Base-by-base conservation (phyloP, 2,797 vertebrate genomes). In the Carcharodon carcharias region DNA sequence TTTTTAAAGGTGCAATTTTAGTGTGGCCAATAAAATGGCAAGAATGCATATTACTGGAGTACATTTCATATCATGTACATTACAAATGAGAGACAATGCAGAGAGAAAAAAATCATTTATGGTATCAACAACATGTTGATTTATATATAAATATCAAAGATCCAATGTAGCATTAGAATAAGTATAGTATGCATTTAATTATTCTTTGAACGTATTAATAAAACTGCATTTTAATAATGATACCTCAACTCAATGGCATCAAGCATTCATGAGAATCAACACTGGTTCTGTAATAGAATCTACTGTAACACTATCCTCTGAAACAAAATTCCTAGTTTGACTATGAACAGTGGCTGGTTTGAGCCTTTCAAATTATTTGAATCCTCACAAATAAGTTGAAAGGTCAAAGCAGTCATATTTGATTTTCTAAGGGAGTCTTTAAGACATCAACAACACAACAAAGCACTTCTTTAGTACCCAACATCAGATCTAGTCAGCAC, bases 141-240 rank as follows among this genome's bases (percentile, higher is more conserved):
- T 35, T 31, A 77, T 35, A 77, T 77, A 77, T 77, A 95, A 73
- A 58, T 23, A 50, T 21, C 50, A 95, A 71, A 95, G 67, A 56
- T 73, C 61, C 14, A 95, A 95, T 45, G 26, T 56, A 9, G 28
- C 7, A 95, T 77, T 54, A 54, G 45, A 95, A 95, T 95, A 67
- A 56, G 77, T 28, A 31, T 56, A 35, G 12, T 7, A 35, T 77
- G 5, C 50, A 95, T 40, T 95, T 77, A 58, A 77, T 95, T 50
- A 35, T 98, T 98, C 98, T 98, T 98, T 98, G 99, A 99, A 99
- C 99, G 99, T 98, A 99, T 99, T 99, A 99, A 99, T 99, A 99
- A 99, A 99, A 99, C 99, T 98, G 98, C 99, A 99, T 99, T 98
- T 99, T 98, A 99, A 99, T 99, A 99, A 98, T 97, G 98, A 98